Evolutionary conservation across 2,888 invertebrate genomes (phyloP), one percentile per base, ranked within the genome.

Genomic region (Polymixis flavicincta): DNA sequence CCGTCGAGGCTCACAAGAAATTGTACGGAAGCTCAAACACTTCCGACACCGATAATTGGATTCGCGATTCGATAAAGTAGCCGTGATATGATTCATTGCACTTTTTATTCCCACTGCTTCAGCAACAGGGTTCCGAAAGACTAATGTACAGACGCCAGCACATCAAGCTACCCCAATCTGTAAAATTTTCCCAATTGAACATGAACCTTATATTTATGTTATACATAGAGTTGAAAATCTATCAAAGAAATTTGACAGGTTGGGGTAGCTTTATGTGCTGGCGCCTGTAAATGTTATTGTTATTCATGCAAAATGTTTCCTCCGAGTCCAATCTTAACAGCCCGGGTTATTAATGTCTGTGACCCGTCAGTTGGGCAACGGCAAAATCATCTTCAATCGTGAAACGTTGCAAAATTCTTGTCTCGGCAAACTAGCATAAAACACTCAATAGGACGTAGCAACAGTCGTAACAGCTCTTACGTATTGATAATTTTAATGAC

Each of bases 31-130:
- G 89, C 88, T 72, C 54, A 77, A 71, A 87, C 90, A 87, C 93
- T 94, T 94, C 93, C 93, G 90, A 93, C 91, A 86, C 88, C 85
- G 84, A 82, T 92, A 93, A 93, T 93, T 93, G 89, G 84, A 91
- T 89, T 89, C 83, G 88, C 86, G 77, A 87, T 80, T 85, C 87
- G 86, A 88, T 87, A 86, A 87, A 87, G 87, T 83, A 86, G 87
- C 87, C 83, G 85, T 87, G 88, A 89, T 91, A 91, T 92, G 90
- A 92, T 91, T 92, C 90, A 92, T 87, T 89, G 80, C 83, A 84
- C 84, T 88, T 86, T 88, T 88, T 85, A 68, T 74, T 52, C n/a
- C 59, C 55, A 65, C 55, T 42, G 50, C 32, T 42, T 48, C 65
- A 63, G 66, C 54, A 32, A 66, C 67, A 74, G 65, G 45, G 60